Conservation (phyloP, 2,888 invertebrate species). For the Pollenia amentaria region DNA sequence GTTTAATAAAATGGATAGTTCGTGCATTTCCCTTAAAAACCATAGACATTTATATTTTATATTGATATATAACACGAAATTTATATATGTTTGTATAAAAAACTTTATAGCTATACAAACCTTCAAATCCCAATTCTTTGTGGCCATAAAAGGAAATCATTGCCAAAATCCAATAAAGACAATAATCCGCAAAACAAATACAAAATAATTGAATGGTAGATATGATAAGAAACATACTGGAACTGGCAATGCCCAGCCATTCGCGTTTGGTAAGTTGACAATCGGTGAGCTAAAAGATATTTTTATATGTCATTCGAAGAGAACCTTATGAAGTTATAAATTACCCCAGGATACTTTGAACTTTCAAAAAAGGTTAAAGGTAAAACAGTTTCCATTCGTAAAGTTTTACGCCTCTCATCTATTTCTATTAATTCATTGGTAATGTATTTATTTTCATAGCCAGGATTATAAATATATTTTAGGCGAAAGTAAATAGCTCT, state of each 20-base stretch:
- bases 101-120: constrained; percentile 76
- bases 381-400: constrained; percentile 87
- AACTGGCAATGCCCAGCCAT: constrained; percentile 77
- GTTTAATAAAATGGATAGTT: too few relatives aligned
- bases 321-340: constrained; percentile 46
- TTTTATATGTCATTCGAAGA: background rate
- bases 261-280: constrained; percentile 79
- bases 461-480: constrained; percentile 89
- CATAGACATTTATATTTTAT: too few relatives aligned
- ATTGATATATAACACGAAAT: background rate
- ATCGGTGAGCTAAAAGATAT: constrained; percentile 79
- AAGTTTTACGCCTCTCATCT: constrained; percentile 87
- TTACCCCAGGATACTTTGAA: constrained; percentile 87
- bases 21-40: too few relatives aligned
- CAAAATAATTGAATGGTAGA: constrained; percentile 89
- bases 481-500: constrained; percentile 90
- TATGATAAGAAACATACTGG: constrained; percentile 86
- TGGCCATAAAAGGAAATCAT: constrained; percentile 85
- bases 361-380: constrained; percentile 89
- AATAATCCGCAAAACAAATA: constrained; percentile 91
- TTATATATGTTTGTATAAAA: background rate
- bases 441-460: constrained; percentile 90
- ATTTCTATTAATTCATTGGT: constrained; percentile 88
- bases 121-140: constrained; percentile 84
- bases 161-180: constrained; percentile 91